Evolutionary conservation across 2,888 invertebrate species (phyloP).

Genomic region (Hemaris fuciformis): DNA sequence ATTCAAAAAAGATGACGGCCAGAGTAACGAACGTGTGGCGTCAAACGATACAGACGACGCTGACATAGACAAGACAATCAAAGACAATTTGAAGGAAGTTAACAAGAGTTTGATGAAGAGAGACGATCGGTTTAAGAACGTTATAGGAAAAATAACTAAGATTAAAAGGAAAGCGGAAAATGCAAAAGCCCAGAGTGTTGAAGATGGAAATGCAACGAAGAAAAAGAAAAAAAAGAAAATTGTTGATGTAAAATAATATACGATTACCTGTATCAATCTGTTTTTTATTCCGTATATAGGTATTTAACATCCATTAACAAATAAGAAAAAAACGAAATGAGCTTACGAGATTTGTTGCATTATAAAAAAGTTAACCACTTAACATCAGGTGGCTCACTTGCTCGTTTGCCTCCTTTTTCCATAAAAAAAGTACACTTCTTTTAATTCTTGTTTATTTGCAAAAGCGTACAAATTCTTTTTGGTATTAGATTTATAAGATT

Average conservation of each 20-base stretch:
- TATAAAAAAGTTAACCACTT: too few relatives aligned
- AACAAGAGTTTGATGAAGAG: conserved; percentile 73
- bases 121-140: conserved; percentile 71
- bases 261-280: background rate
- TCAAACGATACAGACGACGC: conserved; percentile 39
- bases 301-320: too few relatives aligned
- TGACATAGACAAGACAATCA: conserved; percentile 61
- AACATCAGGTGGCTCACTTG: too few relatives aligned
- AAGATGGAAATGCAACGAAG: conserved; percentile 34
- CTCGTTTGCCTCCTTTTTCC: too few relatives aligned
- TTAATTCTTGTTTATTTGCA: too few relatives aligned
- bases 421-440: too few relatives aligned
- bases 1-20: conserved; percentile 40
- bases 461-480: too few relatives aligned
- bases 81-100: conserved; percentile 60
- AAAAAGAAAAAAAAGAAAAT: conserved; percentile 42
- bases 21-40: conserved; percentile 36
- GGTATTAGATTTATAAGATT: too few relatives aligned
- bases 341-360: too few relatives aligned
- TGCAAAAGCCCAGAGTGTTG: conserved; percentile 32
- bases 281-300: background rate
- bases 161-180: conserved; percentile 71
- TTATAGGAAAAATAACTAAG: conserved; percentile 69
- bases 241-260: conserved; percentile 20
- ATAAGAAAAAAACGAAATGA: too few relatives aligned